Base-by-base conservation (phyloP, 1,140 invertebrate genomes). In the Drosophila neocordata region DNA sequence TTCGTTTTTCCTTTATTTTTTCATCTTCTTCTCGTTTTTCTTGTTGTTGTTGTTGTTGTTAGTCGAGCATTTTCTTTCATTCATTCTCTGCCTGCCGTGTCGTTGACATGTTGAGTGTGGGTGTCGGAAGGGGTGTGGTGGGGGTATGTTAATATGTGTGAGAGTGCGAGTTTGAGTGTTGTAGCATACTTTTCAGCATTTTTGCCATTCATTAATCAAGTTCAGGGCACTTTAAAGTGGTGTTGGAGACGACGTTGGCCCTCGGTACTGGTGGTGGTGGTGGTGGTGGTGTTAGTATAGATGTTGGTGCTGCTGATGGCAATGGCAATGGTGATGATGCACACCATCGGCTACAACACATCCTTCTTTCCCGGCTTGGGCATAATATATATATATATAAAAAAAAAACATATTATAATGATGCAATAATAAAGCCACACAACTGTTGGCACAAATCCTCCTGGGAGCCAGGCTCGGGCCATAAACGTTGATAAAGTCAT, bases 221-320 rank as follows among this genome's bases (percentile, higher is more conserved):
- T 84, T 85, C 81, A 80, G 77, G 69, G 81, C 81, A 85, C 81
- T 85, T 85, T 85, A 85, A 85, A 85, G 81, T 85, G 77, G 44
- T 34, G 15, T 48, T 48, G 15, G 41, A 48, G 41, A 48, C 41
- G 15, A 20, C 41, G 15, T 48, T 48, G 41, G 41, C 41, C 1
- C 27, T 31, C 27, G 27, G 27, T 31, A 80, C 22, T 24, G 22
- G 22, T 24, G 22, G 4, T 24, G 22, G 2, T 24, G 22, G 7
- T 31, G 27, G 27, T 31, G 27, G 7, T 31, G 27, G 7, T 31
- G 27, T n/a, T n/a, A n/a, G n/a, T n/a, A n/a, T n/a, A n/a, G n/a
- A n/a, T n/a, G n/a, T n/a, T n/a, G n/a, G n/a, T n/a, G n/a, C n/a
- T n/a, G n/a, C n/a, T n/a, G n/a, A n/a, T n/a, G n/a, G n/a, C n/a